Evolutionary conservation across 2,797 vertebrate species (phyloP).

Genomic region (Semotilus atromaculatus): DNA sequence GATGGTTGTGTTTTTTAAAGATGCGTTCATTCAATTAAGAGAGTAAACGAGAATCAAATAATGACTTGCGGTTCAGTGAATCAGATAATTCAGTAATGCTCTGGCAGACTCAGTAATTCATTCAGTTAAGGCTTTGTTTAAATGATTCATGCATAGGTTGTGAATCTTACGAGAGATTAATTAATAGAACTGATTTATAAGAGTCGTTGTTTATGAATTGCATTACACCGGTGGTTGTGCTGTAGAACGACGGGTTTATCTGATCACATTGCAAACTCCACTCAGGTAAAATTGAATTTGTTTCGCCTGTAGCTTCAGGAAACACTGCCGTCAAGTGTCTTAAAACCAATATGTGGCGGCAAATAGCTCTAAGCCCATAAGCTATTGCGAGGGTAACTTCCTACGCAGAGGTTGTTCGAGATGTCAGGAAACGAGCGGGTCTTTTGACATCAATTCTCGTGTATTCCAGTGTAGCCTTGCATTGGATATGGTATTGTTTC

Average conservation of each 20-base stretch:
- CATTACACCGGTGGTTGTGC: not conserved
- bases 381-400: not conserved
- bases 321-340: not conserved
- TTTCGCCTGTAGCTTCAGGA: not conserved
- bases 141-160: not conserved
- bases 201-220: not conserved
- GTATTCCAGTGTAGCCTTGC: not conserved
- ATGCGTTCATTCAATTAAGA: not conserved
- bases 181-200: not conserved
- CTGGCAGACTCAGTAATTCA: not conserved
- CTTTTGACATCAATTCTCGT: not conserved
- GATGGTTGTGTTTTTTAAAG: not conserved
- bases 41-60: not conserved
- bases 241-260: not conserved
- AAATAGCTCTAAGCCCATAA: not conserved
- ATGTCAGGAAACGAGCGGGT: slow-evolving; percentile 14
- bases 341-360: slow-evolving; percentile 18
- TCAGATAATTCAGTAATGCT: not conserved
- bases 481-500: slow-evolving; percentile 13
- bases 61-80: not conserved
- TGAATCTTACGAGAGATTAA: not conserved
- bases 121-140: not conserved
- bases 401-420: not conserved
- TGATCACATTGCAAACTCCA: not conserved
- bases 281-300: not conserved